Percentiles rank a stretch among this genome's conserved stretches.
Conservation (phyloP, 2,888 invertebrate species). For the Cephus pygmeus region DNA sequence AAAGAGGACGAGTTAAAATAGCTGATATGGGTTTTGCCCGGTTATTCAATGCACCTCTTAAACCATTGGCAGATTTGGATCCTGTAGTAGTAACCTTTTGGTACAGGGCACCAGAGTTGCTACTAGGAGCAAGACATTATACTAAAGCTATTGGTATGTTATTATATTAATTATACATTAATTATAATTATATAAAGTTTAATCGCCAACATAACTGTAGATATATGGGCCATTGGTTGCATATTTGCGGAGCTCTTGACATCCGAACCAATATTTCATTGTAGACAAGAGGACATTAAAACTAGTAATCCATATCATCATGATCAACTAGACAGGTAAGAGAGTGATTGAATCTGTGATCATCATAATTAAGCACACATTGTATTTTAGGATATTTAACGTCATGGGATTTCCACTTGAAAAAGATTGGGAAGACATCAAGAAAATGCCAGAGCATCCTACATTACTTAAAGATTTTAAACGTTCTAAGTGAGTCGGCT, state of each 20-base stretch:
- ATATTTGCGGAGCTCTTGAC: slow-evolving; percentile 99
- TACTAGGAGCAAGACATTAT: slow-evolving; percentile 95
- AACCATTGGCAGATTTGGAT: slow-evolving; percentile 97
- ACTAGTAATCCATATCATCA: slow-evolving; percentile 99
- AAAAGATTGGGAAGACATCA: slow-evolving; percentile 98
- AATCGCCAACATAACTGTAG: slow-evolving; percentile 66
- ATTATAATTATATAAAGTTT: neutral
- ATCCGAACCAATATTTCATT: slow-evolving; percentile 99
- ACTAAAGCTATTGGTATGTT: slow-evolving; percentile 94
- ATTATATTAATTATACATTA: neutral
- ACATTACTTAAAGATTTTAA: slow-evolving; percentile 97
- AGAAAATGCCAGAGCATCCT: slow-evolving; percentile 99
- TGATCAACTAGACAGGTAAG: slow-evolving; percentile 88
- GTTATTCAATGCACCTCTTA: slow-evolving; percentile 96
- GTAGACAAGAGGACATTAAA: slow-evolving; percentile 99
- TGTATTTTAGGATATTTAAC: slow-evolving; percentile 86
- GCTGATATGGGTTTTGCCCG: slow-evolving; percentile 99
- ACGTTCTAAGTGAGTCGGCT: slow-evolving; percentile 84
- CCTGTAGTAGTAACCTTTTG: slow-evolving; percentile 99
- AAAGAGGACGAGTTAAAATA: slow-evolving; percentile 96
- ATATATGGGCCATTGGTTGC: slow-evolving; percentile 99
- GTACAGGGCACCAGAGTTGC: slow-evolving; percentile 97
- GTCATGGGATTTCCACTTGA: slow-evolving; percentile 99
- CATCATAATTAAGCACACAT: neutral
- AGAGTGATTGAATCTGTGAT: neutral